phyloP scores from a whole-genome alignment of 2,113 vertebrate genomes.

The Zosterops hypoxanthus region DNA sequence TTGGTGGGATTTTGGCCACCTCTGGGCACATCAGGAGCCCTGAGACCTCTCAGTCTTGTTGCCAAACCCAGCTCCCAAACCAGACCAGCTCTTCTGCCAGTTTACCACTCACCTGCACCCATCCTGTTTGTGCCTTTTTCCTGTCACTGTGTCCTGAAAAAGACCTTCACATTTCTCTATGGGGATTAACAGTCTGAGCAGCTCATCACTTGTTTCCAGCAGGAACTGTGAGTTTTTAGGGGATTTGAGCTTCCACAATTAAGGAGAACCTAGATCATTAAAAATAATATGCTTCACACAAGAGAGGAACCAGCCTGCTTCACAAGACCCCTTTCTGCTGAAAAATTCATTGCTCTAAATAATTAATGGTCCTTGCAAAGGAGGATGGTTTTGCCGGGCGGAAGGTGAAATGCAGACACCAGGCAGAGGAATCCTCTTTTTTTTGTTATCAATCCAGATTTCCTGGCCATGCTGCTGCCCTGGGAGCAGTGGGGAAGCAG shows the following conservation, averaged over 20 bases:
- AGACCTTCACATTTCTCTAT: not conserved
- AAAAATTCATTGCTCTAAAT: constrained; percentile 60
- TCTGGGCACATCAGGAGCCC: not conserved
- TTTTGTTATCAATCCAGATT: not conserved
- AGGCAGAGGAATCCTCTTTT: not conserved
- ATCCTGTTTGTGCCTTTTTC: not conserved
- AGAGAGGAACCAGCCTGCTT: constrained; percentile 22
- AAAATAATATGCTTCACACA: constrained; percentile 19
- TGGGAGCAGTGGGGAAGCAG: not conserved
- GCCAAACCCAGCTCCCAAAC: not conserved
- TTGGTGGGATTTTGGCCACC: not conserved
- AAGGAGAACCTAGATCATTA: constrained; percentile 42
- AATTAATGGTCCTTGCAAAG: constrained; percentile 11
- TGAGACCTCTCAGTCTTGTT: accelerated
- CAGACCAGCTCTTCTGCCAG: not conserved
- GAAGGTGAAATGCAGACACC: not conserved
- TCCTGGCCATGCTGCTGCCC: not conserved
- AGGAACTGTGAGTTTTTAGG: not conserved
- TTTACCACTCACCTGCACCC: not conserved
- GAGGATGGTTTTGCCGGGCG: not conserved
- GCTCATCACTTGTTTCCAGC: not conserved
- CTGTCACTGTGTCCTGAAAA: not conserved
- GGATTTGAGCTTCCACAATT: not conserved
- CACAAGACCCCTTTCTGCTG: constrained; percentile 42
- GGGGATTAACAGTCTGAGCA: not conserved